These are phyloP conservation scores for Orchesellides sinensis DNA, from an alignment of 2,888 invertebrate species.

Conservation along the genomic window DNA sequence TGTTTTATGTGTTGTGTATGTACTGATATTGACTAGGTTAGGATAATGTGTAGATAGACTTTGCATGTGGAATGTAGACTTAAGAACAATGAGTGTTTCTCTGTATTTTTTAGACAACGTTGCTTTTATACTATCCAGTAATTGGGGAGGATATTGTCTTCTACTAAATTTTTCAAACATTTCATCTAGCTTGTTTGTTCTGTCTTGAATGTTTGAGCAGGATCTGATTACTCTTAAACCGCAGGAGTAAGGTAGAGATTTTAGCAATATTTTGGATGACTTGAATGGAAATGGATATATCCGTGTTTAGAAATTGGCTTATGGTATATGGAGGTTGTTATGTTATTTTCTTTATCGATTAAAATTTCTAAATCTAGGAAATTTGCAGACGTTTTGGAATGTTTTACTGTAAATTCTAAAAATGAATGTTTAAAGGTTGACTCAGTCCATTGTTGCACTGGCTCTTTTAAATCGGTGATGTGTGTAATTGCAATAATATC, in stretches of 20 bases:
- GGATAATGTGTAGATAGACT: too few species aligned
- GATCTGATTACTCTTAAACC: conserved; percentile 30
- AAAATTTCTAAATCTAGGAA: conserved; percentile 30
- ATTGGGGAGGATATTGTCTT: too few species aligned
- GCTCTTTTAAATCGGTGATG: neutral
- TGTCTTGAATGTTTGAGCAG: conserved; percentile 17
- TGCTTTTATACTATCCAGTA: too few species aligned
- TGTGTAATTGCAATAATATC: conserved; percentile 19
- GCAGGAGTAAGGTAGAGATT: conserved; percentile 31
- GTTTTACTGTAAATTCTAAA: conserved; percentile 20
- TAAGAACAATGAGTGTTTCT: too few species aligned
- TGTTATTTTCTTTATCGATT: neutral
- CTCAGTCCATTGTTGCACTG: neutral
- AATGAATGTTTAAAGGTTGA: conserved; percentile 9
- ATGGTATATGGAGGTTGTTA: conserved; percentile 6
- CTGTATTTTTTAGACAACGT: too few species aligned
- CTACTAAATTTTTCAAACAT: too few species aligned
- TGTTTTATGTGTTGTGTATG: too few species aligned
- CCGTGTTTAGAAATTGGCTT: conserved; percentile 39
- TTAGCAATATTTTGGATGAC: conserved; percentile 32
- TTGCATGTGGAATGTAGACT: too few species aligned
- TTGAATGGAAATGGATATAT: conserved; percentile 22
- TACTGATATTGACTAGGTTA: too few species aligned
- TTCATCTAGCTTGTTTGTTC: too few species aligned
- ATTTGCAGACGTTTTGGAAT: neutral